These are phyloP conservation scores for Callosobruchus maculatus DNA, from an alignment of 2,888 invertebrate species.

Conservation along the genomic window DNA sequence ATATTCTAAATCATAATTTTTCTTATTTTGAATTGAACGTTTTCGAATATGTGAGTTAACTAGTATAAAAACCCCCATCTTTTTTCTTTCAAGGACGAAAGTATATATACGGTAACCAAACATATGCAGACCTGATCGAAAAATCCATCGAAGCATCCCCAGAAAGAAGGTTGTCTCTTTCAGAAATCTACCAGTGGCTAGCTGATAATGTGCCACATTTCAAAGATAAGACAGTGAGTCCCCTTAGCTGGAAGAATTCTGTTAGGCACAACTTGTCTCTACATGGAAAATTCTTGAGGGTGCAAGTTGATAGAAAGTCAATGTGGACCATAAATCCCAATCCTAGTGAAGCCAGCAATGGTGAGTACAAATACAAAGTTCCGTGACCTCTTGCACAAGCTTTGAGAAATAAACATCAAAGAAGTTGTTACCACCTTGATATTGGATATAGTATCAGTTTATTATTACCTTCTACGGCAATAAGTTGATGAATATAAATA, in stretches of 20 bases:
- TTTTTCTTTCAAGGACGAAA: slow-evolving; percentile 55
- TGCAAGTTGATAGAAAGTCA: background rate
- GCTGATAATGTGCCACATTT: slow-evolving; percentile 98
- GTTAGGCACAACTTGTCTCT: slow-evolving; percentile 16
- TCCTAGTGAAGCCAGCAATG: background rate
- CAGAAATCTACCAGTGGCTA: slow-evolving; percentile 99
- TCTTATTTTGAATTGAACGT: too few species aligned
- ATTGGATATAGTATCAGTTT: too few species aligned
- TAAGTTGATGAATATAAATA: too few species aligned
- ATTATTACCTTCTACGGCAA: too few species aligned
- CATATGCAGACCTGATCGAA: slow-evolving; percentile 98
- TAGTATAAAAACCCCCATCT: too few species aligned
- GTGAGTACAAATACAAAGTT: background rate
- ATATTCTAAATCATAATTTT: too few species aligned
- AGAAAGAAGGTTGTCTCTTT: slow-evolving; percentile 91
- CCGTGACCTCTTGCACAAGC: too few species aligned
- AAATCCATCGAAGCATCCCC: slow-evolving; percentile 95
- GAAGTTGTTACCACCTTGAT: too few species aligned
- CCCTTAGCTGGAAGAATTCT: slow-evolving; percentile 93
- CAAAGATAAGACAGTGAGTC: slow-evolving; percentile 99
- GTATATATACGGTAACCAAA: slow-evolving; percentile 96
- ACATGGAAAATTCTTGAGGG: slow-evolving; percentile 11
- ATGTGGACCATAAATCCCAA: slow-evolving; percentile 8
- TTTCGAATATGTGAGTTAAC: too few species aligned
- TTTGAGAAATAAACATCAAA: too few species aligned